Conservation (phyloP, 1,140 invertebrate genomes). For the Brachionus rubens region DNA sequence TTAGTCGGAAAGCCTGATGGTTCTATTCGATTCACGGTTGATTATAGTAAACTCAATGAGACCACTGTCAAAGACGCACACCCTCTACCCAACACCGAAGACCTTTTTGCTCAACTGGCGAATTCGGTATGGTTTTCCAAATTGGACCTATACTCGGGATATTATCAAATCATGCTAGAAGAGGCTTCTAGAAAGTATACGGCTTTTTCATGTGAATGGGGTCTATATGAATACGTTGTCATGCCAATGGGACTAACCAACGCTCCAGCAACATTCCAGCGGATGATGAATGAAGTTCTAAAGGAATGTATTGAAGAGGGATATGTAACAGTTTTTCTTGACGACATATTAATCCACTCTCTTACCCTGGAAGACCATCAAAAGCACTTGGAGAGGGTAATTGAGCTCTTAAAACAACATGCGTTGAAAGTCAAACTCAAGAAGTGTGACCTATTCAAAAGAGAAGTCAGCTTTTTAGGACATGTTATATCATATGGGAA, state of each 20-base stretch:
- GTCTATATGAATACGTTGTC: too few relatives aligned
- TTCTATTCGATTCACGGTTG: constrained; percentile 13
- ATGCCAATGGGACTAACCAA: too few relatives aligned
- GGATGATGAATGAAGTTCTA: too few relatives aligned
- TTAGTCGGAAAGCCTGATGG: constrained; percentile 6
- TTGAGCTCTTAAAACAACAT: not conserved
- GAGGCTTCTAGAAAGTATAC: constrained; percentile 31
- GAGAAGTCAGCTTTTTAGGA: constrained; percentile 38
- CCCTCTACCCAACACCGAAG: too few relatives aligned
- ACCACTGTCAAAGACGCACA: constrained; percentile 7
- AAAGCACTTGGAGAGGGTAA: not conserved
- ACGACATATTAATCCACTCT: too few relatives aligned
- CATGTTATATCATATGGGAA: constrained; percentile 39
- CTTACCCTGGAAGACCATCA: too few relatives aligned
- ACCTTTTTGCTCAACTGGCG: too few relatives aligned
- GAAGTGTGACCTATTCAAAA: constrained; percentile 47
- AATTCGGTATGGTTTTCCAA: not conserved
- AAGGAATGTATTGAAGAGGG: too few relatives aligned
- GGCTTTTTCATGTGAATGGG: constrained; percentile 44
- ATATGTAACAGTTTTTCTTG: too few relatives aligned
- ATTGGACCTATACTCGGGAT: constrained; percentile 49
- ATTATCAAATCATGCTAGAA: constrained; percentile 48
- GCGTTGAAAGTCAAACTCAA: constrained; percentile 46
- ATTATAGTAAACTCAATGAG: constrained; percentile 21
- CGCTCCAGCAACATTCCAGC: too few relatives aligned